Evolutionary conservation across 1,140 invertebrate species (phyloP).

Genomic region (Meloidogyne hapla): DNA sequence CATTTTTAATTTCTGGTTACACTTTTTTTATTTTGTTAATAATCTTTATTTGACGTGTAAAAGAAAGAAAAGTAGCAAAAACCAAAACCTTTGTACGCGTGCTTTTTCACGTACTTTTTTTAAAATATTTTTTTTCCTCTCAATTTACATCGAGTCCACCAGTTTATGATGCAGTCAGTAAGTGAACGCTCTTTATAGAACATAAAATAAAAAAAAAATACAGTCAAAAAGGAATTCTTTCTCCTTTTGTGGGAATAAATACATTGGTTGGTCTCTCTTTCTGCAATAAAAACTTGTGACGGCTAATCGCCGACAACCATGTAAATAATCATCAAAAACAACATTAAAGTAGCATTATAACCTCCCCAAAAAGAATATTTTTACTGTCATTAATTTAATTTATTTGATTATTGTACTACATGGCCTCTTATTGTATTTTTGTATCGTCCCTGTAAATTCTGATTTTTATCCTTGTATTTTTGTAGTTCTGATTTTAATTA

Average conservation of each 20-base stretch:
- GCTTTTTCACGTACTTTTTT: not conserved
- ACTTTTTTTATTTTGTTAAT: not conserved
- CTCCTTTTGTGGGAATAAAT: not conserved
- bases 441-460: too few relatives aligned
- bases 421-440: not conserved
- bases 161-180: conserved; percentile 1
- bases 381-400: not conserved
- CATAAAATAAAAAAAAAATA: not conserved
- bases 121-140: not conserved
- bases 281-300: not conserved
- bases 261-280: not conserved
- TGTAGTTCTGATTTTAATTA: too few relatives aligned
- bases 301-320: not conserved
- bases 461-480: too few relatives aligned
- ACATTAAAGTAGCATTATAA: not conserved
- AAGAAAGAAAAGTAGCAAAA: not conserved
- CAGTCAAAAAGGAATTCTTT: too few relatives aligned
- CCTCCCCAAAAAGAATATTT: too few relatives aligned
- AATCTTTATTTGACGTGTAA: not conserved
- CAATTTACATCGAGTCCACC: not conserved
- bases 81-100: not conserved
- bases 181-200: not conserved
- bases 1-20: too few relatives aligned
- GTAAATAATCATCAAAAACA: not conserved
- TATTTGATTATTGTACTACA: not conserved